phyloP scores from a whole-genome alignment of 2,888 invertebrate genomes.

The Leucophora obtusa region DNA sequence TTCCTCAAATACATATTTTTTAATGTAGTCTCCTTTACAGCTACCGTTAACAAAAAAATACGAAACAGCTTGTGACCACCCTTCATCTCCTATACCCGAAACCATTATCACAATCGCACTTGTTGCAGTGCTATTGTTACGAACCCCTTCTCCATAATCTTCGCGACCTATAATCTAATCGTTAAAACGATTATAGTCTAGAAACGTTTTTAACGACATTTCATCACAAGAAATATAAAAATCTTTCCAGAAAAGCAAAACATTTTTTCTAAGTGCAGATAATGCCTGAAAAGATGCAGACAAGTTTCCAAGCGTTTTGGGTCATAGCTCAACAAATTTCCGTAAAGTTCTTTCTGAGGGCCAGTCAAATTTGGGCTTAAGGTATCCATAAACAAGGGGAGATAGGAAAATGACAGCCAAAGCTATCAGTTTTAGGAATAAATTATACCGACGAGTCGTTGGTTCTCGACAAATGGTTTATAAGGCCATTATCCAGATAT shows the following conservation, averaged over 20 bases:
- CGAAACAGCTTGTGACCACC: conserved; percentile 16
- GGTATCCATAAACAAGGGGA: conserved; percentile 6
- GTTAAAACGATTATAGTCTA: not conserved
- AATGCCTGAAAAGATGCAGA: not conserved
- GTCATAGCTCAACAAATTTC: conserved; percentile 6
- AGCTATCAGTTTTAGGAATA: conserved; percentile 4
- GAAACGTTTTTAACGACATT: conserved; percentile 4
- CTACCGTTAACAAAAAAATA: conserved; percentile 4
- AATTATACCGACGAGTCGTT: not conserved
- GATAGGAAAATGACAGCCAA: conserved; percentile 4
- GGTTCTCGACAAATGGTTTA: not conserved
- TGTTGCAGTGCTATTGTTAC: not conserved
- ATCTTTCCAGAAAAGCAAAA: conserved; percentile 1
- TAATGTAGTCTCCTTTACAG: not conserved
- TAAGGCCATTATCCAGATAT: not conserved
- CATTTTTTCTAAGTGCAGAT: not conserved
- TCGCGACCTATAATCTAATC: conserved; percentile 6
- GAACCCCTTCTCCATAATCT: conserved; percentile 1
- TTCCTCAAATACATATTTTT: too few relatives aligned
- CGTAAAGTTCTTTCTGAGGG: conserved; percentile 5
- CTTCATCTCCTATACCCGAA: not conserved
- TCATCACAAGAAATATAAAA: conserved; percentile 2
- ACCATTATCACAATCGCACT: conserved; percentile 4
- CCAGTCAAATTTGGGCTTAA: conserved; percentile 19
- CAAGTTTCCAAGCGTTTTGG: conserved; percentile 1